Percentiles rank a stretch among this genome's conserved stretches.
Conservation (phyloP, 2,888 invertebrate species). For the Pomacea canaliculata region DNA sequence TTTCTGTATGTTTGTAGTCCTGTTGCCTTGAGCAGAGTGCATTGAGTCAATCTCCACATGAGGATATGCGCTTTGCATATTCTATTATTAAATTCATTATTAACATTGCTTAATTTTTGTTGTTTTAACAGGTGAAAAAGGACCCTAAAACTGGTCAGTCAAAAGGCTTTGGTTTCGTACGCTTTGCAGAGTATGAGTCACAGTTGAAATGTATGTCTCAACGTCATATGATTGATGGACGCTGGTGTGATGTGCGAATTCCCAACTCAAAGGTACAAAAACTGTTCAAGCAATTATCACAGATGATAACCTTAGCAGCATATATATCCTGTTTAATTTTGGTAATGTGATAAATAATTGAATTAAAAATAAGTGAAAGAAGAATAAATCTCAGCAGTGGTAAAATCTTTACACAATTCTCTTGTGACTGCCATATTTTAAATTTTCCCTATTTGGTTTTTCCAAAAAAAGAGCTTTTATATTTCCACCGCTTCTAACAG, state of each 20-base stretch:
- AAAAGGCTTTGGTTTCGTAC: conserved; percentile 98
- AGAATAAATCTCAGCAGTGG: not conserved
- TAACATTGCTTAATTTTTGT: not conserved
- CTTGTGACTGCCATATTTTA: not conserved
- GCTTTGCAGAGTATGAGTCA: conserved; percentile 95
- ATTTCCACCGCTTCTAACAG: too few relatives aligned
- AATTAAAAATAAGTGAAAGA: not conserved
- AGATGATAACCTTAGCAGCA: not conserved
- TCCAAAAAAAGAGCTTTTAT: too few relatives aligned
- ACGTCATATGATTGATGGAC: conserved; percentile 95
- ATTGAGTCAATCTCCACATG: too few relatives aligned
- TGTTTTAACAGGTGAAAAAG: conserved; percentile 55
- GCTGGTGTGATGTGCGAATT: conserved; percentile 98
- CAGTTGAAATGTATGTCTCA: conserved; percentile 95
- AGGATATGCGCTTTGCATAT: too few relatives aligned
- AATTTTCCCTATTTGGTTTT: not conserved
- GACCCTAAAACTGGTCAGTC: conserved; percentile 86
- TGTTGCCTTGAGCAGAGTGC: too few relatives aligned
- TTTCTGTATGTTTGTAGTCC: too few relatives aligned
- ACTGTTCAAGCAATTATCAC: not conserved
- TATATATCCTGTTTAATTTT: too few relatives aligned
- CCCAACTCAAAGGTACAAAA: conserved; percentile 87
- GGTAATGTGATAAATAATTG: not conserved
- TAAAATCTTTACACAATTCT: not conserved
- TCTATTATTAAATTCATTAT: too few relatives aligned